These are phyloP conservation scores for Melitaea athalia DNA, from an alignment of 2,888 invertebrate genomes.

Conservation along the genomic window DNA sequence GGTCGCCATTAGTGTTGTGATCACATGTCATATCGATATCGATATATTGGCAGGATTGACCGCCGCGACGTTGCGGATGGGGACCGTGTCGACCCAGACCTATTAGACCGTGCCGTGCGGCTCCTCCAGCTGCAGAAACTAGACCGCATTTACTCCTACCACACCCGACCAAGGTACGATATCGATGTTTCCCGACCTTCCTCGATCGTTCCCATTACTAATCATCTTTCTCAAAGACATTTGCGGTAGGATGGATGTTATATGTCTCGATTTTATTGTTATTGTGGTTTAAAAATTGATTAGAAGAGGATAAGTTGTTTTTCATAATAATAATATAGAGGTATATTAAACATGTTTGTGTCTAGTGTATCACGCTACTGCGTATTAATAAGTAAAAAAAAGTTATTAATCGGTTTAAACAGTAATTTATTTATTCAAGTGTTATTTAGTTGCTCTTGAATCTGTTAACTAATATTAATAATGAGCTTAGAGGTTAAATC, in stretches of 20 bases:
- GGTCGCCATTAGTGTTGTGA: conserved; percentile 66
- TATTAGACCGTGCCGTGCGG: conserved; percentile 80
- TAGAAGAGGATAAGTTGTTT: too few species aligned
- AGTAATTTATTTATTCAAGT: too few species aligned
- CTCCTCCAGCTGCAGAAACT: conserved; percentile 82
- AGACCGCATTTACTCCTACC: conserved; percentile 83
- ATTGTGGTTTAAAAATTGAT: background rate
- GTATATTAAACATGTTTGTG: background rate
- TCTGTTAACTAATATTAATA: too few species aligned
- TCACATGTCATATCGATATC: conserved; percentile 66
- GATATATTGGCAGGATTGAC: conserved; percentile 80
- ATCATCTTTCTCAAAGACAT: background rate
- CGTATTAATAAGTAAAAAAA: too few species aligned
- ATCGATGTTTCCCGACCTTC: conserved; percentile 62
- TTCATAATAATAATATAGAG: too few species aligned
- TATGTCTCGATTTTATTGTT: background rate
- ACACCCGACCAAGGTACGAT: conserved; percentile 83
- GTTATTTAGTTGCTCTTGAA: too few species aligned
- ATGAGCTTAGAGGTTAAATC: too few species aligned
- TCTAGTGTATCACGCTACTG: too few species aligned
- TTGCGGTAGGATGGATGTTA: conserved; percentile 3
- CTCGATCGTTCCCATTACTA: conserved; percentile 35
- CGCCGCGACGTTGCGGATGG: conserved; percentile 74
- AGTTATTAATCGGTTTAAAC: too few species aligned
- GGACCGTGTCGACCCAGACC: conserved; percentile 74